Evolutionary conservation across 2,797 vertebrate species (phyloP), one percentile per base, ranked within the genome.

Genomic region (Eulemur albifrons): DNA sequence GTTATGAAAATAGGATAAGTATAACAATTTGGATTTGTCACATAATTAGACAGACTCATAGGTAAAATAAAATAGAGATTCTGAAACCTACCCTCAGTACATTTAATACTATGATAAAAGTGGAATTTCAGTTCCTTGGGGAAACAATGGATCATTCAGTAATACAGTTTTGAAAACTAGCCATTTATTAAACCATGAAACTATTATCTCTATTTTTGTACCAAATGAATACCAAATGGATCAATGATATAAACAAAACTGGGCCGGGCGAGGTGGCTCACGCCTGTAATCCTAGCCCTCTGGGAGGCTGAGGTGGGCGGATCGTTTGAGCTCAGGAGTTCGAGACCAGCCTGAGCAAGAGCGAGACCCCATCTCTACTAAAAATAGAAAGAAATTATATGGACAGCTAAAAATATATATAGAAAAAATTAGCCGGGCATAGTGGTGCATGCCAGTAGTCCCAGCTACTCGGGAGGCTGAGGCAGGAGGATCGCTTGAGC

Each of bases 31-130:
- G n/a, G 32, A 92, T 90, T 65, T 65, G 38, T 61, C 14, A 67
- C n/a, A 57, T 90, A 86, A 70, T 63, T 81, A 77, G 35, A 27
- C 6, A 83, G 61, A 63, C 3, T 2, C 18, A 63, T 23, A 77
- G 54, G 4, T 76, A 79, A 96, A 87, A 70, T 85, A 90, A 87
- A 83, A 76, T 85, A 86, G 81, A 59, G n/a, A 90, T 85, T 89
- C 43, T 35, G 69, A 75, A 85, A 61, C 32, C 80, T 18, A 87
- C 32, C 52, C 11, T 85, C 11, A 83, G 3, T 86, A 95, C 27
- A 30, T 85, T 72, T 67, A 59, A 72, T 52, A 40, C 20, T 76
- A 21, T 52, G 52, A 52, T 75, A 52, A 87, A 88, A 95, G 50
- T 61, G 48, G 63, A 93, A 88, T 97, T 83, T 83, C 17, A 84